These are phyloP conservation scores for Frieseomelitta varia DNA, from an alignment of 1,140 invertebrate genomes.

Conservation along the genomic window DNA sequence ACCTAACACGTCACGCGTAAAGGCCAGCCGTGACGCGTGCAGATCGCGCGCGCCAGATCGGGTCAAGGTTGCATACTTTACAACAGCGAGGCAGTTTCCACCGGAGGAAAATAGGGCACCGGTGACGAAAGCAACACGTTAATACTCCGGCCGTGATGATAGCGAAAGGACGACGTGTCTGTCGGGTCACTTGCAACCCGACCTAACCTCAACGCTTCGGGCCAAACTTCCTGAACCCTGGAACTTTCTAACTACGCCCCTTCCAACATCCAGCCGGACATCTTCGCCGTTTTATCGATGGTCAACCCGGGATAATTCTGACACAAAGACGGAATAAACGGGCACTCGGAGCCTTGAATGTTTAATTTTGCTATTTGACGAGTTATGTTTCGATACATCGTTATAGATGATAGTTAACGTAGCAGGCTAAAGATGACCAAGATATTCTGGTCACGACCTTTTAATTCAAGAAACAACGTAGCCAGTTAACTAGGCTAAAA, in stretches of 20 bases:
- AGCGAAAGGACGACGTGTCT: slow-evolving; percentile 30
- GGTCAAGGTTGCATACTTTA: slow-evolving; percentile 50
- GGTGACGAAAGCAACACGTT: slow-evolving; percentile 54
- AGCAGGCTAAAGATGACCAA: too few species aligned
- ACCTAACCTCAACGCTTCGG: slow-evolving; percentile 1
- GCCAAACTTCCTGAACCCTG: slow-evolving; percentile 6
- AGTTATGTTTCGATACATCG: not conserved
- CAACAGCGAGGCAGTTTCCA: slow-evolving; percentile 41
- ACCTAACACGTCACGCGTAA: slow-evolving; percentile 49
- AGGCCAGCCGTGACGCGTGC: slow-evolving; percentile 53
- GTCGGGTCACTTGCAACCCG: not conserved
- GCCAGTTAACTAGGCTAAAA: too few species aligned
- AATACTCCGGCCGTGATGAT: slow-evolving; percentile 29
- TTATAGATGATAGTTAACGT: too few species aligned
- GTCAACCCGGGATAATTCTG: not conserved
- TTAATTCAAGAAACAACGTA: too few species aligned
- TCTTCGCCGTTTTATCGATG: not conserved
- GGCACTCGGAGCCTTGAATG: not conserved
- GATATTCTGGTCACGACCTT: too few species aligned
- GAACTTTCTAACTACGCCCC: slow-evolving; percentile 11
- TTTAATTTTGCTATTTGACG: not conserved
- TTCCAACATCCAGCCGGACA: not conserved
- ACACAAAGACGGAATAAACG: not conserved
- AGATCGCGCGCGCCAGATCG: slow-evolving; percentile 29
- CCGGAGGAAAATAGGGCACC: slow-evolving; percentile 47